These are phyloP conservation scores for Malurus cyaneus DNA, from an alignment of 2,113 vertebrate genomes.

Conservation along the genomic window DNA sequence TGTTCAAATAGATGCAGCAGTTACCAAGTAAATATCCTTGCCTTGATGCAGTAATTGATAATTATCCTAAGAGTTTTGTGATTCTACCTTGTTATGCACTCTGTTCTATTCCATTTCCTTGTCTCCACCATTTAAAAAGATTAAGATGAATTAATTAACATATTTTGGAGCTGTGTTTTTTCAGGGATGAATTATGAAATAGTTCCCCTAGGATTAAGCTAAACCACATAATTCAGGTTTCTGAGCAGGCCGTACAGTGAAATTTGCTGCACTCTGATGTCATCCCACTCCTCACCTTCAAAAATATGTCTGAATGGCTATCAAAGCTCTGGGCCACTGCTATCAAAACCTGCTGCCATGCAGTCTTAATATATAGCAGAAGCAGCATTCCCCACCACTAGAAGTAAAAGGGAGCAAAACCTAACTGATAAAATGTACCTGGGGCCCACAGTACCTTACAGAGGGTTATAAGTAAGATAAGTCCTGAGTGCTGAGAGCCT, in stretches of 20 bases:
- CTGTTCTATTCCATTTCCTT: background rate
- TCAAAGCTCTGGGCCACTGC: background rate
- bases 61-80: background rate
- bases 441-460: rapidly evolving
- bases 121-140: background rate
- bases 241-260: background rate
- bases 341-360: background rate
- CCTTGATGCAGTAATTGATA: background rate
- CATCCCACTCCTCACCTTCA: background rate
- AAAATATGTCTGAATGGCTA: background rate
- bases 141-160: background rate
- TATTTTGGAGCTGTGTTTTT: background rate
- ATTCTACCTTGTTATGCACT: background rate
- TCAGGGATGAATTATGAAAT: background rate
- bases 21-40: background rate
- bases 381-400: rapidly evolving
- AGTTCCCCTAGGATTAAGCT: background rate
- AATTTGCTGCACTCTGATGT: background rate
- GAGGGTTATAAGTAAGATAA: background rate
- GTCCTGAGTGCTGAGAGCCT: background rate
- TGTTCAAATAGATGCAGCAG: background rate
- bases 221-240: background rate
- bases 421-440: background rate
- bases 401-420: background rate
- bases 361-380: background rate